Conservation (phyloP, 2,888 invertebrate species). For the Anaspis maculata region DNA sequence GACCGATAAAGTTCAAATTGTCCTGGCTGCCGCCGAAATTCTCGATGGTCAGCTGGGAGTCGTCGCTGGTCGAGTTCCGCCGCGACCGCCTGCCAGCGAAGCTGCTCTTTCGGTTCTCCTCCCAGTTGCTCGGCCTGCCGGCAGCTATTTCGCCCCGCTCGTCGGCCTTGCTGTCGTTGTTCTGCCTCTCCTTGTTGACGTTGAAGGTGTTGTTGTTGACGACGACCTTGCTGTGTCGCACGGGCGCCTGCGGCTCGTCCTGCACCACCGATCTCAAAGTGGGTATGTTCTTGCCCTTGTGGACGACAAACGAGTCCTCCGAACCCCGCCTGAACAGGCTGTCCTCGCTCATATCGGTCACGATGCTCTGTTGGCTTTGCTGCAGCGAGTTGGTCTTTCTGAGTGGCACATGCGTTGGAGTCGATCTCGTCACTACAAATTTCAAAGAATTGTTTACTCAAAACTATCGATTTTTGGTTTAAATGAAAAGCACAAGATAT, state of each 20-base stretch:
- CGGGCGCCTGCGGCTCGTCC: conserved; percentile 51
- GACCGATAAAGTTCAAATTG: conserved; percentile 74
- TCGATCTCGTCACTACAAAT: conserved; percentile 46
- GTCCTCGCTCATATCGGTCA: conserved; percentile 40
- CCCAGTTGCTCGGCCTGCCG: conserved; percentile 81
- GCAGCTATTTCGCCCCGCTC: conserved; percentile 63
- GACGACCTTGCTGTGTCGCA: too few relatives aligned
- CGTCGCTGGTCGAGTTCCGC: conserved; percentile 76
- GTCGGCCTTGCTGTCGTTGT: conserved; percentile 57
- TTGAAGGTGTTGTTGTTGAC: too few relatives aligned
- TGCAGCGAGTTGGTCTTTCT: conserved; percentile 39
- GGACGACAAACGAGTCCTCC: conserved; percentile 72
- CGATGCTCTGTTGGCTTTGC: too few relatives aligned
- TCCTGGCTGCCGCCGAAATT: conserved; percentile 91
- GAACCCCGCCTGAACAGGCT: conserved; percentile 43
- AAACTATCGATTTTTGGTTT: too few relatives aligned
- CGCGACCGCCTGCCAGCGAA: conserved; percentile 80
- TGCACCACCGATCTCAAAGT: conserved; percentile 61
- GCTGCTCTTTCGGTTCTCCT: conserved; percentile 59
- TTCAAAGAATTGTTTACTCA: not conserved
- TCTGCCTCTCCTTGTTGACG: conserved; percentile 54
- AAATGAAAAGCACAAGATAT: conserved; percentile 6
- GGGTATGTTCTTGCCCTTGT: conserved; percentile 69
- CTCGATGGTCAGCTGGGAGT: conserved; percentile 84
- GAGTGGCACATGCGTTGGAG: conserved; percentile 43